Conservation (phyloP, 2,113 vertebrate genomes). For the Daubentonia madagascariensis region DNA sequence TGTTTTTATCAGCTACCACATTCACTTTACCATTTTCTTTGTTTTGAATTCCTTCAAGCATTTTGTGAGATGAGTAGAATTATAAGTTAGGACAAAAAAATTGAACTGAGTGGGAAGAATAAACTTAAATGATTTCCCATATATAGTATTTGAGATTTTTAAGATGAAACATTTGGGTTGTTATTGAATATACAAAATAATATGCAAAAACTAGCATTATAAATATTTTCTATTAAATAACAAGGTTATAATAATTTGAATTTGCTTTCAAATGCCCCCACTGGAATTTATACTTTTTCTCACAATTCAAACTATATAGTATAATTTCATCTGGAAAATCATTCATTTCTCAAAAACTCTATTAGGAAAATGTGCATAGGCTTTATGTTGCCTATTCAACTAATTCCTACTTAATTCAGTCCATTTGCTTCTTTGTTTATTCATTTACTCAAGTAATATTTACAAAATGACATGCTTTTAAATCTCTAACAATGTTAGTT, state of each 20-base stretch:
- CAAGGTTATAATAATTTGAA: not conserved
- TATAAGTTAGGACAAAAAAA: not conserved
- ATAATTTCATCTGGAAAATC: not conserved
- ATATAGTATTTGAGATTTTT: not conserved
- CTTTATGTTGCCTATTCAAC: not conserved
- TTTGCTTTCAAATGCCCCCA: not conserved
- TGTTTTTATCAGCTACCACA: not conserved
- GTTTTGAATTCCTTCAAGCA: not conserved
- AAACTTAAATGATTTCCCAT: not conserved
- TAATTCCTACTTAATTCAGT: not conserved
- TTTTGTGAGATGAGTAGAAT: not conserved
- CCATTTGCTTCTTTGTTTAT: not conserved
- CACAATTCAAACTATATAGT: not conserved
- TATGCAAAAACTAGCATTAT: not conserved
- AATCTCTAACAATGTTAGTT: not conserved
- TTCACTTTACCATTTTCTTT: not conserved
- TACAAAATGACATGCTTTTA: not conserved
- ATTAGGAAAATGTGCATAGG: not conserved
- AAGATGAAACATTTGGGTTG: not conserved
- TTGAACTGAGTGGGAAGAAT: not conserved
- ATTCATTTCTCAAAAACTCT: not conserved
- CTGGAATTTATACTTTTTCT: not conserved
- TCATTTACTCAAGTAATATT: not conserved
- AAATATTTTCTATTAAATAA: not conserved
- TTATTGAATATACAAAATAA: not conserved